Base-by-base conservation (phyloP, 1,140 invertebrate genomes). In the Drosophila prosaltans region DNA sequence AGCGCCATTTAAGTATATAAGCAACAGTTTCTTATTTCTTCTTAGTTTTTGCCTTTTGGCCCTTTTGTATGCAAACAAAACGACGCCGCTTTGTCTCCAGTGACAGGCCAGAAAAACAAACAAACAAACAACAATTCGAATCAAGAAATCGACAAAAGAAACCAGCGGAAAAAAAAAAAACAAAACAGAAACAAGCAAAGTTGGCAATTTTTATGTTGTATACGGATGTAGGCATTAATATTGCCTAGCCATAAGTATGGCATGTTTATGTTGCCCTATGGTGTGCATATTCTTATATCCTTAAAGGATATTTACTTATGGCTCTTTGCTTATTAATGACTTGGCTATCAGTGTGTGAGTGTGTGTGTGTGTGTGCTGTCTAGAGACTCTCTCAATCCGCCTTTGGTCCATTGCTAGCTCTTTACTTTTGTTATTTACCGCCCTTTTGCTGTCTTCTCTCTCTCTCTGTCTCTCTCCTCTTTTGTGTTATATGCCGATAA, bases 231-330 rank as follows among this genome's bases (percentile, higher is more conserved):
- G 71, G 63, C 78, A 85, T 85, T 81, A 85, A 85, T 85, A 78
- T 72, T 16, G 51, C 54, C 54, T 62, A 24, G 63, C 66, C 78
- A 85, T 85, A 84, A 78, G 65, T 73, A 75, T 51, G 81, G 69
- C 66, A 65, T 67, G 57, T 85, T 85, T 86, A 85, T 84, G 26
- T 48, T 41, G 69, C 58, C 75, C 74, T 39, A 39, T 39, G 54
- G 58, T 65, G 74, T 51, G 21, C 60, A 72, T 73, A 86, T 81
- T 58, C 75, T 36, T 69, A 77, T 71, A 71, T 88, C 84, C 83
- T 88, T 83, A 74, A 88, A 88, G 80, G 83, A 88, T 88, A 88
- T 89, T 88, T 80, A 88, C 83, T 89, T 89, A 82, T 80, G 76
- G 70, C 73, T 83, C 69, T 78, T 88, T 81, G 72, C 77, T 89